Evolutionary conservation across 2,113 vertebrate species (phyloP).

Genomic region (Oreochromis spilurus): DNA sequence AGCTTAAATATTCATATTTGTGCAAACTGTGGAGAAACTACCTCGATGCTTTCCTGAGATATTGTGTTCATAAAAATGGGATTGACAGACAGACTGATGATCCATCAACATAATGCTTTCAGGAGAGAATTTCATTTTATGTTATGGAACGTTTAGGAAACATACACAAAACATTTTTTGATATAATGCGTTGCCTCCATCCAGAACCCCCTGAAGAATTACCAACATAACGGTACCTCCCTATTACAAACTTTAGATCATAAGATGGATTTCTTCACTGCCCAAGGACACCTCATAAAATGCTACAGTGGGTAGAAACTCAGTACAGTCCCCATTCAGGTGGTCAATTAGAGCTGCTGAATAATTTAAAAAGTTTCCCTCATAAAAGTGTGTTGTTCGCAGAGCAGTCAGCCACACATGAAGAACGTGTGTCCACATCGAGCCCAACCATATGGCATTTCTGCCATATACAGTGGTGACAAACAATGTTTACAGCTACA

Average conservation of each 20-base stretch:
- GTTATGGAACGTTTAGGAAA: not conserved
- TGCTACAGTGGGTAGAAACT: conserved; percentile 15
- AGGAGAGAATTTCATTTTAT: not conserved
- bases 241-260: not conserved
- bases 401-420: conserved; percentile 9
- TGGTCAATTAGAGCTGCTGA: conserved; percentile 53
- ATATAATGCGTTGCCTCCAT: not conserved
- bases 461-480: not conserved
- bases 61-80: not conserved
- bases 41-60: not conserved
- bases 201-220: not conserved
- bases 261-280: not conserved
- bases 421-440: not conserved
- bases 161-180: not conserved
- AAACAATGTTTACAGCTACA: not conserved
- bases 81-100: not conserved
- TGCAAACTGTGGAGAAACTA: not conserved
- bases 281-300: not conserved
- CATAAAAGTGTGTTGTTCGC: conserved; percentile 23
- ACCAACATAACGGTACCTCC: not conserved
- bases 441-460: not conserved
- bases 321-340: conserved; percentile 34
- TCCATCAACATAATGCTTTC: not conserved
- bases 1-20: not conserved
- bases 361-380: conserved; percentile 59